These are phyloP conservation scores for Phoenoteleia sp. DNA, from an alignment of 2,888 invertebrate genomes.

Conservation along the genomic window DNA sequence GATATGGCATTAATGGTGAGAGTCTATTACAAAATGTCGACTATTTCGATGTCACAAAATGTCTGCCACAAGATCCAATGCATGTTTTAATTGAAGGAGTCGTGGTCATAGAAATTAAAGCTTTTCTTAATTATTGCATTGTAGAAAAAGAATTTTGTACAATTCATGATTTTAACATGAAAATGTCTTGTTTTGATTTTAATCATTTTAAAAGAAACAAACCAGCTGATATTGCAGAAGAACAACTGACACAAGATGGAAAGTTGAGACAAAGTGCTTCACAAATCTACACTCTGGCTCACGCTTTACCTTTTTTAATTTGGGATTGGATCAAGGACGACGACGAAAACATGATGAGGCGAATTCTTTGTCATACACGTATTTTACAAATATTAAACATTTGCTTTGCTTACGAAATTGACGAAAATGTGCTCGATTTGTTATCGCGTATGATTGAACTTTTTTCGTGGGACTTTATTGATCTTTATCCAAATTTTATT, in stretches of 20 bases:
- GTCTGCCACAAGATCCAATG: constrained; percentile 38
- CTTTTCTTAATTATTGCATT: background rate
- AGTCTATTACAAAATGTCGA: background rate
- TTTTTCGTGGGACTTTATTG: background rate
- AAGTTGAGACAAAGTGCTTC: constrained; percentile 59
- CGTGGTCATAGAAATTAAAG: background rate
- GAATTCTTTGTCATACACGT: background rate
- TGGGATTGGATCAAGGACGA: background rate
- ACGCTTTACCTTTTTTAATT: constrained; percentile 13
- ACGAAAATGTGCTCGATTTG: background rate
- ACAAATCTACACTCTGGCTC: constrained; percentile 17
- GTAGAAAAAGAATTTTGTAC: background rate
- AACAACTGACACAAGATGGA: constrained; percentile 12
- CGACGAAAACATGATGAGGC: background rate
- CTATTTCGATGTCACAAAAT: constrained; percentile 21
- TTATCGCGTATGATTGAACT: constrained; percentile 7
- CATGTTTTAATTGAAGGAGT: constrained; percentile 29
- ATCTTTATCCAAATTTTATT: constrained; percentile 43
- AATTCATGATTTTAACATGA: too few relatives aligned
- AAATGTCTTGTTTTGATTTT: constrained; percentile 66
- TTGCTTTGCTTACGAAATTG: constrained; percentile 17
- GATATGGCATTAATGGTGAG: constrained; percentile 26
- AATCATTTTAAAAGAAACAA: constrained; percentile 62
- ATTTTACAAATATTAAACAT: constrained; percentile 33
- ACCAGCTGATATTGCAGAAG: constrained; percentile 28